Percentiles rank a stretch among this genome's conserved stretches.
Evolutionary conservation across 1,140 invertebrate genomes (phyloP).

Genomic region (Nasonia giraulti): DNA sequence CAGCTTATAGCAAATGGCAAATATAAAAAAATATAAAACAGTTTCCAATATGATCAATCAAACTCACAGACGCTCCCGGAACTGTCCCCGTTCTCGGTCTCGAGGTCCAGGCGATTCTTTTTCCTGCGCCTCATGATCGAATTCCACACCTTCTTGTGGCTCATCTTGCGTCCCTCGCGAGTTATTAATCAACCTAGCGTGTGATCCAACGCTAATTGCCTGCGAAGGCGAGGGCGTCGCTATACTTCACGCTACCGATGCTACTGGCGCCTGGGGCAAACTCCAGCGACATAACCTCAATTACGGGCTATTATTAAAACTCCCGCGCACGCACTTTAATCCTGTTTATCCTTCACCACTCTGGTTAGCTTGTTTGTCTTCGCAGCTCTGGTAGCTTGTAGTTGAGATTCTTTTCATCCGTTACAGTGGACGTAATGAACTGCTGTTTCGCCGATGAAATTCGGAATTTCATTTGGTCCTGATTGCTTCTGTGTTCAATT

Average conservation of each 20-base stretch:
- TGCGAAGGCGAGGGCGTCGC: constrained; percentile 19
- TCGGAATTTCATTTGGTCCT: neutral
- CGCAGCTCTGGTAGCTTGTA: too few species aligned
- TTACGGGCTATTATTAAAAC: neutral
- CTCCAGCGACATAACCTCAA: constrained; percentile 12
- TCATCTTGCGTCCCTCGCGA: constrained; percentile 60
- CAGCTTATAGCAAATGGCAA: neutral
- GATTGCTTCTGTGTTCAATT: too few species aligned
- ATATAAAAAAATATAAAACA: neutral
- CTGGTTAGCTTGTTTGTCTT: neutral
- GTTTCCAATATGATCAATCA: neutral
- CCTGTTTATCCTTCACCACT: neutral
- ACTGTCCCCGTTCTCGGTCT: constrained; percentile 55
- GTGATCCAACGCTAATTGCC: constrained; percentile 45
- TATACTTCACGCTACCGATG: neutral
- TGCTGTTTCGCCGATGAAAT: neutral
- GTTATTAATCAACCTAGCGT: constrained; percentile 42
- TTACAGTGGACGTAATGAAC: too few species aligned
- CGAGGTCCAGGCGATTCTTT: constrained; percentile 63
- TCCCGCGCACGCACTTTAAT: neutral
- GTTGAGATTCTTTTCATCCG: too few species aligned
- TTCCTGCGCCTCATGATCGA: constrained; percentile 70
- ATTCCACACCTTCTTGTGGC: constrained; percentile 71
- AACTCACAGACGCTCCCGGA: constrained; percentile 62
- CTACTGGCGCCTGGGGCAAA: neutral